A percentile compares a stretch with the other conserved stretches of the same genome.
Evolutionary conservation across 2,888 invertebrate species (phyloP).

Genomic region (Diplazon laetatorius): DNA sequence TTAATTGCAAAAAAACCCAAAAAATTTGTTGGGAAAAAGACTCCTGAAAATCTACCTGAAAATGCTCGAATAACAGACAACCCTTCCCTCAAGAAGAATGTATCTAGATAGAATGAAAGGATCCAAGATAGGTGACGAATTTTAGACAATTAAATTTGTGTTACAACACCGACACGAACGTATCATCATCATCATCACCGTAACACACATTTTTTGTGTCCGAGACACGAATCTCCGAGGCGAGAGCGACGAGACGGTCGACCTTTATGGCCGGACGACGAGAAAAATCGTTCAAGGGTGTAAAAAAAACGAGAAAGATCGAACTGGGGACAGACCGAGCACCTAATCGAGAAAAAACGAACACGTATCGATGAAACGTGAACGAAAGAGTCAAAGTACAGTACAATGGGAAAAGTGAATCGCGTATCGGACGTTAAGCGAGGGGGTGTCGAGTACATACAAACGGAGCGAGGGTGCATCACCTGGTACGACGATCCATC

Average conservation of each 20-base stretch:
- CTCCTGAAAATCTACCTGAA: no score
- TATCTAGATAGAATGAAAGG: no score
- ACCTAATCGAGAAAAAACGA: background rate
- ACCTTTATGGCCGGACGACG: background rate
- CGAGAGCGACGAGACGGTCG: background rate
- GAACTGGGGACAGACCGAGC: background rate
- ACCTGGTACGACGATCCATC: constrained; percentile 79
- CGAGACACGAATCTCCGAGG: no score
- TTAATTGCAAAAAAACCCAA: no score
- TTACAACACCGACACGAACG: background rate
- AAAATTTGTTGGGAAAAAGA: no score
- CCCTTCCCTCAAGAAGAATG: no score
- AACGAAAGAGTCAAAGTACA: constrained; percentile 48
- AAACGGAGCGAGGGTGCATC: constrained; percentile 73
- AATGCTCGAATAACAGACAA: no score
- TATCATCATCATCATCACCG: constrained; percentile 65
- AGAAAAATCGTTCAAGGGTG: constrained; percentile 4
- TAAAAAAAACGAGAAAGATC: constrained; percentile 22
- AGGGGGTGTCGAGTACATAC: constrained; percentile 63
- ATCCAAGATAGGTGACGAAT: background rate
- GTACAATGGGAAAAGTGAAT: constrained; percentile 53
- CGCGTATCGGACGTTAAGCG: constrained; percentile 48
- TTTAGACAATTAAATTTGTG: constrained; percentile 16
- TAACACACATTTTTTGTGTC: constrained; percentile 28
- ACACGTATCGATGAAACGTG: background rate